Base-by-base conservation (phyloP, 2,888 invertebrate species). In the Lithophane ornitopus region DNA sequence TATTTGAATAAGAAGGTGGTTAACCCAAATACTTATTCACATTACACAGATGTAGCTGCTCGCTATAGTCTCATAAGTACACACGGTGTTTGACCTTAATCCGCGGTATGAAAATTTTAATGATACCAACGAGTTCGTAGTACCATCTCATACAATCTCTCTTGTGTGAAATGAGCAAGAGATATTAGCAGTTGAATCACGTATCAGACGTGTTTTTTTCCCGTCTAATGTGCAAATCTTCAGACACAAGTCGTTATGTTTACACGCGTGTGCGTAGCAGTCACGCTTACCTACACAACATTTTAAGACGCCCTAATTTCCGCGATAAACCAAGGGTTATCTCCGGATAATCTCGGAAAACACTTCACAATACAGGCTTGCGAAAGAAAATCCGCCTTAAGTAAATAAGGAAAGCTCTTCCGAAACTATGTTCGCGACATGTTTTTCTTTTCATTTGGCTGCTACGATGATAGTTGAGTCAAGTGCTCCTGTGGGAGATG, bases 401-500 rank as follows among this genome's bases (percentile, higher is more conserved):
- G 66, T 80, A 81, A 78, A 82, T 78, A 77, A 79, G 76, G 74
- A 76, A 84, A 81, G 56, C 46, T 73, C 61, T 76, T 46, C 70
- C 56, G 66, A 44, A 83, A 76, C 78, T 81, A 78, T 71, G 76
- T 74, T 72, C 74, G 76, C 74, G 77, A 74, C 78, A 78, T 70
- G 71, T 79, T 83, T 86, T 83, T 81, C 65, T 84, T 85, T 82
- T 84, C 83, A 87, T 87, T 88, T 88, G 81, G 82, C 66, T 86
- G 79, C 74, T 63, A 39, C 74, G 77, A 84, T 80, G 77, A 84
- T 84, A 77, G 76, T 78, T 9, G 65, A 80, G 66, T 78, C 76
- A 87, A 87, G 76, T 76, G 69, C 58, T 6, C 81, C 74, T 70
- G 49, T 69, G 84, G 71, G 82, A 77, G 19, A 7, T 19, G 3